Conservation (phyloP, 1,140 invertebrate genomes). For the Ephestia elutella region DNA sequence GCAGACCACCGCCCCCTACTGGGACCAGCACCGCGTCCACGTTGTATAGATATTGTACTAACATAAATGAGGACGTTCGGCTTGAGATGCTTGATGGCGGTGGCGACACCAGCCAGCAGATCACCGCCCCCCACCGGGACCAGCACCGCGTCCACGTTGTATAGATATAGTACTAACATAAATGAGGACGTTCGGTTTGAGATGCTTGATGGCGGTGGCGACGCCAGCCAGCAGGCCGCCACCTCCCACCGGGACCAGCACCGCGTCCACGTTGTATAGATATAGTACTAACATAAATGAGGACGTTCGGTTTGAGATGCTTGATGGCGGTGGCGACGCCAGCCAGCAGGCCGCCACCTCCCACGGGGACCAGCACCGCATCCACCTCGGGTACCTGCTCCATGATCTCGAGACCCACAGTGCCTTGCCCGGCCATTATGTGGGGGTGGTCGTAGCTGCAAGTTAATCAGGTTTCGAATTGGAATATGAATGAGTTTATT, state of each 20-base stretch:
- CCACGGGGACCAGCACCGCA: constrained; percentile 88
- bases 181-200: constrained; percentile 85
- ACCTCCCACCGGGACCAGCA: too few relatives aligned
- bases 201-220: constrained; percentile 88
- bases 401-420: constrained; percentile 92
- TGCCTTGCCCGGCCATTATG: constrained; percentile 95
- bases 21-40: too few relatives aligned
- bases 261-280: too few relatives aligned
- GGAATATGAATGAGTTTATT: too few relatives aligned
- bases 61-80: constrained; percentile 86
- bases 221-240: too few relatives aligned
- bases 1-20: too few relatives aligned
- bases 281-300: constrained; percentile 81
- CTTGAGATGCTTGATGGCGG: constrained; percentile 89
- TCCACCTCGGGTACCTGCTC: constrained; percentile 87
- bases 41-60: too few relatives aligned
- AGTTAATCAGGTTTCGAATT: too few relatives aligned
- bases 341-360: constrained; percentile 92
- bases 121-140: too few relatives aligned
- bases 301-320: constrained; percentile 84
- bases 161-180: constrained; percentile 80
- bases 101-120: constrained; percentile 89
- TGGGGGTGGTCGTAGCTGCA: constrained; percentile 92
- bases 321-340: constrained; percentile 92
- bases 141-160: too few relatives aligned